Evolutionary conservation across 1,140 invertebrate species (phyloP), one percentile per base, ranked within the genome.

Genomic region (Acromyrmex heyeri): DNA sequence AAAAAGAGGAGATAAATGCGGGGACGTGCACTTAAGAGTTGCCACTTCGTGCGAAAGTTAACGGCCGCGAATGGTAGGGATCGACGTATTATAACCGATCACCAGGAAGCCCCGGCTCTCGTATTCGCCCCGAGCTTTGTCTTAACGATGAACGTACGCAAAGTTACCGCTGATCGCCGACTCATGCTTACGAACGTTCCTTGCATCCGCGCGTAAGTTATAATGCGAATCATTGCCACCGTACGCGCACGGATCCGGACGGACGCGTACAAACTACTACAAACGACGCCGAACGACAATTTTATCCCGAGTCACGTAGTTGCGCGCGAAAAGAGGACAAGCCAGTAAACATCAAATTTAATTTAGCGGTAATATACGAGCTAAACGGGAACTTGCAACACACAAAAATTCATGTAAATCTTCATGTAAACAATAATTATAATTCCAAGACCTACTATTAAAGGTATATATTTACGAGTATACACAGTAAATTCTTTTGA

Each of bases 221-320:
- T 82, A 75, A 83, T 48, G 79, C 79, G 79, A 83, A 83, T 83
- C 79, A 83, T 83, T 57, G 79, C 79, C 79, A 83, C 69, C 44
- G 79, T 50, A 61, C 65, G 27, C 78, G 50, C 53, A 34, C 38
- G 53, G 79, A 73, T 82, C 79, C 67, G 67, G 34, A 72, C 53
- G 34, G 38, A 24, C 21, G 79, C 18, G 67, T 61, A 38, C 62
- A 6, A 34, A 34, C 30, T 34, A 34, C 30, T 34, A 34, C 30
- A 34, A 34, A 53, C 76, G 57, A 16, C 12, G 18, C 4, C 34
- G 24, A 57, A 59, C 67, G 69, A 83, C 79, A 50, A 14, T 75
- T 78, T 75, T 27, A 21, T 82, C 55, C 21, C 78, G 21, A 57
- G 65, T 70, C 38, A 48, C 6, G 21, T 48, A 8, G 55, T 12